Evolutionary conservation across 2,888 invertebrate genomes (phyloP), one percentile per base, ranked within the genome.

Genomic region (Bimastos eiseni): DNA sequence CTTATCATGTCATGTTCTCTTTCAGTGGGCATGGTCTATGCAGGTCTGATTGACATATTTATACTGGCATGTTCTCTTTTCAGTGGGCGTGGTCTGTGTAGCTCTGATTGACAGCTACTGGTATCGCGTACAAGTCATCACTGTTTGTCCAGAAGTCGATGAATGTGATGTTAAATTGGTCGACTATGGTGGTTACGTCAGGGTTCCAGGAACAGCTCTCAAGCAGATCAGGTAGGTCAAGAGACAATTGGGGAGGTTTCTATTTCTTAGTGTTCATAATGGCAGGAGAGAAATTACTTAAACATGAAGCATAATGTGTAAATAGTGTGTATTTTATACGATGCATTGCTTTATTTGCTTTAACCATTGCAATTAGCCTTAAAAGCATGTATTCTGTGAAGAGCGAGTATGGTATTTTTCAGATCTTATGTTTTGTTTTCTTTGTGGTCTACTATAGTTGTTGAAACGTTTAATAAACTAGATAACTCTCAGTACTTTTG

Each of bases 101-200:
- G 97, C 98, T 21, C 97, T 97, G 88, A 96, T 97, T 91, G 96
- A 97, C 93, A 93, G 94, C 89, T 97, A 97, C 93, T 99, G 99
- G 99, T 98, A 97, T 95, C 96, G 98, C 93, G 97, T 97, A 30
- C 97, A 97, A 95, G 97, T 98, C 90, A 96, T 97, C 91, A 96
- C 96, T 83, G 97, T 97, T 92, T 96, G 96, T 92, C 94, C 95
- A 1, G 96, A 97, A 90, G 96, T 97, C 93, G 95, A 96, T 91
- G 96, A 96, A 86, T 97, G 97, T 93, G 96, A 98, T 92, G 97
- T 98, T 91, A 97, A 97, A 95, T 97, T 98, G 95, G 97, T 99
- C 90, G 99, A 99, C 96, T 98, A 98, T 94, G 99, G 99, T 89
- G 99, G 99, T 90, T 99, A 97, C 95, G 96, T 97, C 94, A 96